Evolutionary conservation across 2,888 invertebrate genomes (phyloP), one percentile per base, ranked within the genome.

Genomic region (Nebria salina): DNA sequence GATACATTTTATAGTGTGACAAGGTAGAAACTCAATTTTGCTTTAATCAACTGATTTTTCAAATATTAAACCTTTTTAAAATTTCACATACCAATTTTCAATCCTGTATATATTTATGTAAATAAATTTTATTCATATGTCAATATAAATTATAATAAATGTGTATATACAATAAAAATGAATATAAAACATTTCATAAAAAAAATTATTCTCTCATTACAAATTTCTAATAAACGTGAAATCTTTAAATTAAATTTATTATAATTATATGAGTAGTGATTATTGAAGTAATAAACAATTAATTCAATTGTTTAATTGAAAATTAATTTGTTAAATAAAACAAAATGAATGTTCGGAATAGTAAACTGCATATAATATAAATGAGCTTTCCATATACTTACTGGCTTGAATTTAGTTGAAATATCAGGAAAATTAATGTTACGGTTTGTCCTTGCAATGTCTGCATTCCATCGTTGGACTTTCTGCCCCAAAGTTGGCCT

Each of bases 391-490:
- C 20, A 65, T 65, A 73, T 75, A 80, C 75, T 80, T 72, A 80
- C 75, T 75, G 54, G 75, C 76, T 76, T 42, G 13, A 66, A 66
- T 76, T 15, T 65, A 34, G n/a, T 54, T 72, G n/a, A 34, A 26
- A 54, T 75, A 42, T 41, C 26, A 15, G 65, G 42, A 74, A 65
- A 70, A 74, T 42, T 42, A 79, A 75, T 80, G 80, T 75, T 80
- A 80, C 70, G 80, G 80, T 75, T 75, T 80, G 20, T 64, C 41
- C 75, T 70, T 80, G 25, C 13, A 72, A 13, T 34, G 43, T 75
- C 41, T 65, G 26, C 15, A 15, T 70, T 80, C 75, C 80, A 80
- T 75, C 54, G 75, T n/a, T 80, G 75, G 75, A 75, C 75, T 15
- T 13, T 26, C 20, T n/a, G 80, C 80, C 80, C 75, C 65, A n/a